These are phyloP conservation scores for Phortica magna DNA, from an alignment of 2,888 invertebrate genomes.

Conservation along the genomic window DNA sequence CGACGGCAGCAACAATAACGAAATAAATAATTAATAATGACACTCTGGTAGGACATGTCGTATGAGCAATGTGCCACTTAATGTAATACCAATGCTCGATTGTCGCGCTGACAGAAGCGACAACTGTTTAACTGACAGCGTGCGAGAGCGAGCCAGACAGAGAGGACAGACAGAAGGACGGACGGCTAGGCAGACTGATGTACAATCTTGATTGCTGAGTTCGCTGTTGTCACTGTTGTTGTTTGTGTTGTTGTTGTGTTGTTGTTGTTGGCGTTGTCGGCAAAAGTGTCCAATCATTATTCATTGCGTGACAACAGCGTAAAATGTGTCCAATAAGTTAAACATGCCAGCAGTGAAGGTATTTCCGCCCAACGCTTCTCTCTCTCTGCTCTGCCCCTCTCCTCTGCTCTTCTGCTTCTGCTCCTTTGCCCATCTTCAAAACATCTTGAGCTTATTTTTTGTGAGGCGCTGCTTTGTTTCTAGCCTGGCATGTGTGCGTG, in stretches of 20 bases:
- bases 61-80: constrained; percentile 70
- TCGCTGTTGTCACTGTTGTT: constrained; percentile 25
- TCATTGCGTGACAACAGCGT: constrained; percentile 69
- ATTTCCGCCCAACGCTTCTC: constrained; percentile 42
- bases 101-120: constrained; percentile 56
- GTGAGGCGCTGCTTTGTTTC: neutral
- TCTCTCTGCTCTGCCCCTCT: neutral
- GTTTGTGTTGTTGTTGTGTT: constrained; percentile 31
- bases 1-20: neutral
- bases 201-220: constrained; percentile 55
- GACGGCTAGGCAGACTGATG: neutral
- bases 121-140: constrained; percentile 39
- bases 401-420: neutral
- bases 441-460: no score
- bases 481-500: no score
- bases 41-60: constrained; percentile 56
- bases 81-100: constrained; percentile 58
- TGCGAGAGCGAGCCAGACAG: neutral
- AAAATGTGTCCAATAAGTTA: constrained; percentile 67
- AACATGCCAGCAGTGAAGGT: constrained; percentile 54
- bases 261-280: constrained; percentile 37
- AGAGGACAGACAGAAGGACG: neutral
- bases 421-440: neutral
- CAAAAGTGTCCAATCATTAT: constrained; percentile 63
- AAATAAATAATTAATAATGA: constrained; percentile 63